Conservation (phyloP, 2,888 invertebrate genomes). For the Drosophila borealis region DNA sequence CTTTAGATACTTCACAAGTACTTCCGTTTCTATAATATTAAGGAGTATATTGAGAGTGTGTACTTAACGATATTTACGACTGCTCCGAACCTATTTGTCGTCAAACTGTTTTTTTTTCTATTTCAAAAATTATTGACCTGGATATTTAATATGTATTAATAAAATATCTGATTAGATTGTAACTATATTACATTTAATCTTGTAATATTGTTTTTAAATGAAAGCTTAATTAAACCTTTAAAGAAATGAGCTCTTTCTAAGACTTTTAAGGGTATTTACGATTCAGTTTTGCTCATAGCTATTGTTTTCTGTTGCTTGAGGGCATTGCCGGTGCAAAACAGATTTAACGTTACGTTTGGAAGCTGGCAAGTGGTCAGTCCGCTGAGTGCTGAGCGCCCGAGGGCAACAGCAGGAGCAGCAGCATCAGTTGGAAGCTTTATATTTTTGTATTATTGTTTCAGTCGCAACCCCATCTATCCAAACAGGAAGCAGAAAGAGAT, state of each 20-base stretch:
- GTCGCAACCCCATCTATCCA: conserved; percentile 27
- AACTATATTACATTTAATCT: no score
- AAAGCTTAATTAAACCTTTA: not conserved
- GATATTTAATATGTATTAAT: no score
- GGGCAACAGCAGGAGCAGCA: conserved; percentile 26
- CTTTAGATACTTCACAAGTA: no score
- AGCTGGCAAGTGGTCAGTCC: conserved; percentile 68
- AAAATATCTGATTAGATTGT: no score
- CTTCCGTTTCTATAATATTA: no score
- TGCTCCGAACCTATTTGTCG: no score
- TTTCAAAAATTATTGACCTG: no score
- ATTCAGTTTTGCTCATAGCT: conserved; percentile 7
- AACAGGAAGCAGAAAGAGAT: conserved; percentile 40
- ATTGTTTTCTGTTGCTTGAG: conserved; percentile 31
- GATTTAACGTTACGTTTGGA: conserved; percentile 56
- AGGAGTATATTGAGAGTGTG: no score
- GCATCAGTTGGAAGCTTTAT: conserved; percentile 50
- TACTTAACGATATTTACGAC: no score
- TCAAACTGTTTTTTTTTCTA: no score
- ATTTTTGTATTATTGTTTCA: conserved; percentile 65
- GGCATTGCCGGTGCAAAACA: conserved; percentile 53
- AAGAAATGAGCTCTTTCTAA: not conserved
- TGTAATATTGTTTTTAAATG: no score
- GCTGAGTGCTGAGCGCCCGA: conserved; percentile 35
- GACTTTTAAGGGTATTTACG: conserved; percentile 32